Evolutionary conservation across 2,888 invertebrate genomes (phyloP), one percentile per base, ranked within the genome.

Genomic region (Alloplasta piceator): DNA sequence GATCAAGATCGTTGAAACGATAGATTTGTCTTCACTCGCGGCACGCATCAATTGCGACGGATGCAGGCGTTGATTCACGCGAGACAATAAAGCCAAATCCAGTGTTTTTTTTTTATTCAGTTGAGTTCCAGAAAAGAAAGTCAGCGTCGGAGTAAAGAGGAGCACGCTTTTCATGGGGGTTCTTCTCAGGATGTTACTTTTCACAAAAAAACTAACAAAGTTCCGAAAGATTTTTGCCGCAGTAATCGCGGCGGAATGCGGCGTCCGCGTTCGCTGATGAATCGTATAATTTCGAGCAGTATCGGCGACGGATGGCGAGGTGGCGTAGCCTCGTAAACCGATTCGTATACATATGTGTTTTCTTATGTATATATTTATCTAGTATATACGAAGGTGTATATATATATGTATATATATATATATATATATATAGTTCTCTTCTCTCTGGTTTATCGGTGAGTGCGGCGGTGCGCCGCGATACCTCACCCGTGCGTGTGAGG

Each of bases 371-470:
- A 43, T 43, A 43, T 43, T 9, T 43, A 43, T 10, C 1, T 43
- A 9, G 43, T 43, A 4, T 43, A 43, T 43, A 41, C 41, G 16
- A 14, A 4, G 3, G 2, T n/a, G 38, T 38, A 48, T 36, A 16
- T 7, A n/a, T 50, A 5, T 66, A 38, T 55, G 36, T 66, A 39
- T 71, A 7, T 61, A 55, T 38, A 61, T 41, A 36, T 48, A 50
- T 61, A 43, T 56, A 16, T 63, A 43, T 73, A 58, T 78, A 12
- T 56, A 55, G 63, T 58, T 66, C 68, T 73, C 73, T 63, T 38
- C 68, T 58, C 77, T 58, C 52, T 63, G 63, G 77, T 77, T 80
- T 73, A 68, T 80, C 77, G 80, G 77, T 73, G 73, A 67, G 78
- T 61, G 66, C 67, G 67, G 78, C 67, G 66, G 78, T 78, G 72